phyloP scores from a whole-genome alignment of 2,113 vertebrate genomes.

The Furnarius figulus region DNA sequence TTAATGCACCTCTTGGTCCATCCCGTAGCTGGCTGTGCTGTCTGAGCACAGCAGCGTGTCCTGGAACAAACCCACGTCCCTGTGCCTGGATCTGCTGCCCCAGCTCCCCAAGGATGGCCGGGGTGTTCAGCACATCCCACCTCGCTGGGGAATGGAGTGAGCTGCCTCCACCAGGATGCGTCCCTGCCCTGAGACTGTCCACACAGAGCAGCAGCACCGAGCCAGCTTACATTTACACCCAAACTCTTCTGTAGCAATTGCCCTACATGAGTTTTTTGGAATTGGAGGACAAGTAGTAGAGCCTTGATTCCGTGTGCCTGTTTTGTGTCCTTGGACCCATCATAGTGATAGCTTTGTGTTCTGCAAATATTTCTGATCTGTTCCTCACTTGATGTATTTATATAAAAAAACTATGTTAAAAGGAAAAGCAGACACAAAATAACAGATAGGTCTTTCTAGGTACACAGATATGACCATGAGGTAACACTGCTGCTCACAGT shows the following conservation, averaged over 20 bases:
- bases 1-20: not conserved
- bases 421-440: not conserved
- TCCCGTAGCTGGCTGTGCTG: fast-evolving
- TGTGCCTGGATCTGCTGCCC: not conserved
- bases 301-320: fast-evolving
- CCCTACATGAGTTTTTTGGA: fast-evolving
- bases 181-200: not conserved
- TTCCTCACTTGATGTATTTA: not conserved
- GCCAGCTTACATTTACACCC: not conserved
- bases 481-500: not conserved
- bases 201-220: not conserved
- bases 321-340: not conserved
- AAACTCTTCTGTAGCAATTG: not conserved
- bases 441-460: not conserved
- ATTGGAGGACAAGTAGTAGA: not conserved
- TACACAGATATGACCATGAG: fast-evolving
- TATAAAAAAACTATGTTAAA: not conserved
- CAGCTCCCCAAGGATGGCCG: fast-evolving
- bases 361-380: not conserved
- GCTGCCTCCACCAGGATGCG: not conserved
- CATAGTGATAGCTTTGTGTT: fast-evolving
- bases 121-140: not conserved
- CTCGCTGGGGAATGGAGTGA: fast-evolving
- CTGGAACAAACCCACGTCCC: fast-evolving
- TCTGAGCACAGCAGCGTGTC: fast-evolving